phyloP scores from a whole-genome alignment of 2,797 vertebrate genomes.

The Bovichtus variegatus region DNA sequence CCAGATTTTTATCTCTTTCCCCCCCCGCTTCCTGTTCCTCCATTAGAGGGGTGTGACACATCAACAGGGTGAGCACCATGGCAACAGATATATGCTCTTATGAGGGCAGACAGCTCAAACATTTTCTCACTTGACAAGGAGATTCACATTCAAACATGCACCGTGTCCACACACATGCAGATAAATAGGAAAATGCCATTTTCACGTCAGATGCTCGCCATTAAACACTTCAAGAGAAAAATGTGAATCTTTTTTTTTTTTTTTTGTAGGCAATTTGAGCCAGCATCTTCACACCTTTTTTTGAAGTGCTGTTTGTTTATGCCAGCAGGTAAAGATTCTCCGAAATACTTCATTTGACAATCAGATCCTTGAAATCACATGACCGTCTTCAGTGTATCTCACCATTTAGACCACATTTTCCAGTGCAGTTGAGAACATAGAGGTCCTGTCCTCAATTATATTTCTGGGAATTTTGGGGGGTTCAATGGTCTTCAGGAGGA shows the following conservation, averaged over 20 bases:
- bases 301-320: neutral
- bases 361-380: neutral
- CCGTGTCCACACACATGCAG: neutral
- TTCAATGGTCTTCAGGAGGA: neutral
- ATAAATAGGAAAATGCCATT: neutral
- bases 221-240: no score
- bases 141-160: neutral
- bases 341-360: neutral
- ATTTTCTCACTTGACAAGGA: neutral
- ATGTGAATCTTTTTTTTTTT: no score
- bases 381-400: neutral
- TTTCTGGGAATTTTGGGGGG: neutral
- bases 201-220: neutral
- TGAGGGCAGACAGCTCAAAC: slow-evolving; percentile 8
- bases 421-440: neutral
- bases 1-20: slow-evolving; percentile 59
- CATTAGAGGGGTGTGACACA: slow-evolving; percentile 50
- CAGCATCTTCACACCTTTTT: neutral
- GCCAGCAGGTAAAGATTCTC: neutral
- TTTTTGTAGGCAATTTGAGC: neutral
- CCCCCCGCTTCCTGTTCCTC: slow-evolving; percentile 57
- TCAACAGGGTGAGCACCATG: slow-evolving; percentile 38
- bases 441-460: neutral
- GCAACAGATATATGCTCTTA: slow-evolving; percentile 39
- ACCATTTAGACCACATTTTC: neutral